Conservation (phyloP, 1,140 invertebrate genomes). For the Drosophila ercepeae region DNA sequence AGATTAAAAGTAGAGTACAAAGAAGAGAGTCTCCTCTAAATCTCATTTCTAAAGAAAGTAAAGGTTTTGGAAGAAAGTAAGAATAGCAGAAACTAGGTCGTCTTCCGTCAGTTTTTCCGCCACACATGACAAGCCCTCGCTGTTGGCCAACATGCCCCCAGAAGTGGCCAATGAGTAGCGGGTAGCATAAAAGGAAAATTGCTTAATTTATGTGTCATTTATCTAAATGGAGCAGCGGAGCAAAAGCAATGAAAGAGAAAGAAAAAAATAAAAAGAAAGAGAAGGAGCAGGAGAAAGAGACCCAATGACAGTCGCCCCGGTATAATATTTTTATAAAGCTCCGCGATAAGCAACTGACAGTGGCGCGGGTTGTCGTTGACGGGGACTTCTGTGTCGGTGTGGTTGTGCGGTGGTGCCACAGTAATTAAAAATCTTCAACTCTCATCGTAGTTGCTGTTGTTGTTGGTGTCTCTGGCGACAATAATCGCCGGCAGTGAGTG, state of each 20-base stretch:
- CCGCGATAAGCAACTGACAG: slow-evolving; percentile 51
- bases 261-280: slow-evolving; percentile 8
- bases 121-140: neutral
- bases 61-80: neutral
- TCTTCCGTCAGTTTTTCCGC: neutral
- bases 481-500: slow-evolving; percentile 26
- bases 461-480: slow-evolving; percentile 18
- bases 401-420: slow-evolving; percentile 36
- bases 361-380: neutral
- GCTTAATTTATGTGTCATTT: slow-evolving; percentile 80
- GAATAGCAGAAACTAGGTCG: neutral
- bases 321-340: slow-evolving; percentile 49
- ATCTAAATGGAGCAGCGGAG: slow-evolving; percentile 74
- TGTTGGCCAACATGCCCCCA: slow-evolving; percentile 17
- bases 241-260: slow-evolving; percentile 32
- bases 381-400: slow-evolving; percentile 14
- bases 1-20: too few species aligned
- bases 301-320: slow-evolving; percentile 38
- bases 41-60: neutral
- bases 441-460: slow-evolving; percentile 20
- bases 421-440: slow-evolving; percentile 50
- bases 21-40: too few species aligned
- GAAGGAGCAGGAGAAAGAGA: slow-evolving; percentile 9
- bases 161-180: slow-evolving; percentile 14
- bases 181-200: slow-evolving; percentile 76